These are phyloP conservation scores for Pemphredon lugubris DNA, from an alignment of 2,888 invertebrate genomes.

Conservation along the genomic window DNA sequence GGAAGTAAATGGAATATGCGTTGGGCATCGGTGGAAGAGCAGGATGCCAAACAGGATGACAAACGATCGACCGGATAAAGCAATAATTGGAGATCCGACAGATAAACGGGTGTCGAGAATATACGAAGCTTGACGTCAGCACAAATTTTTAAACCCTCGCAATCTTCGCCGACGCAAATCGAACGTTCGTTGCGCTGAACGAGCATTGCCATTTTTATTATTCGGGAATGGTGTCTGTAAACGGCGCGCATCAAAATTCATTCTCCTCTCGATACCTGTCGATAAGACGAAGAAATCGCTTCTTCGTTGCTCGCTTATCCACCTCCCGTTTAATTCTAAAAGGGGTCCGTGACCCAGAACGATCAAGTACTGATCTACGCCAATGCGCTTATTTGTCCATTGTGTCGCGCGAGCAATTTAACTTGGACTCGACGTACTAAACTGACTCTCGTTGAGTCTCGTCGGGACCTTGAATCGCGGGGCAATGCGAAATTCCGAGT, in stretches of 20 bases:
- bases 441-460: background rate
- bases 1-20: slow-evolving; percentile 1
- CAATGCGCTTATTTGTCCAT: no score
- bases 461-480: background rate
- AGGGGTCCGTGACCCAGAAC: no score
- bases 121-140: slow-evolving; percentile 53
- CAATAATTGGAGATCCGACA: slow-evolving; percentile 60
- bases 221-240: no score
- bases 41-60: slow-evolving; percentile 36
- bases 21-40: slow-evolving; percentile 12
- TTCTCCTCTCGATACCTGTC: no score
- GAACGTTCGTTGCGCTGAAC: slow-evolving; percentile 37
- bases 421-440: background rate
- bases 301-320: no score
- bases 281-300: no score
- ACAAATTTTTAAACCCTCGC: slow-evolving; percentile 43
- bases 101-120: slow-evolving; percentile 41
- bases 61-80: slow-evolving; percentile 60
- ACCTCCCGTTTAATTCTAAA: no score
- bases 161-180: slow-evolving; percentile 32
- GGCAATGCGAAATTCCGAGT: background rate
- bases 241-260: no score
- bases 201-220: no score
- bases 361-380: no score
- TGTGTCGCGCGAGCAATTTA: no score